Evolutionary conservation across 2,888 invertebrate species (phyloP), one percentile per base, ranked within the genome.

Genomic region (Polymixis lichenea): DNA sequence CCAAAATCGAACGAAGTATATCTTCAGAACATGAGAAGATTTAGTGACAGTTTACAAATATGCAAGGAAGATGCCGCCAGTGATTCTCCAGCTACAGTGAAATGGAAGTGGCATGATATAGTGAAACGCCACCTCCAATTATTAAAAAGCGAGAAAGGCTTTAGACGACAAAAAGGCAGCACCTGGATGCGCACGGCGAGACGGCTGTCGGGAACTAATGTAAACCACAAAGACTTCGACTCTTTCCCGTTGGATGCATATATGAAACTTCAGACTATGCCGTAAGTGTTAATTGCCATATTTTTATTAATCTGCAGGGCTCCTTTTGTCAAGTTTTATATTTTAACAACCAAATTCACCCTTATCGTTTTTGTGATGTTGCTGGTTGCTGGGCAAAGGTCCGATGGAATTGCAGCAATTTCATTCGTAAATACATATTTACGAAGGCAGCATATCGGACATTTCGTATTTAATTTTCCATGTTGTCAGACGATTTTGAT

Each of bases 51-150:
- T 60, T 90, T 97, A 78, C 96, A 97, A 90, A 96, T 96, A 89
- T 97, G 96, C 86, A 96, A 96, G 89, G 97, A 96, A 91, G 97
- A 96, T 85, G 96, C 96, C 28, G 96, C 96, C 64, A 96, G 96
- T 88, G 97, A 96, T 90, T 96, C 96, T 68, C 96, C 96, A 28
- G 96, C 95, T 65, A 96, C 96, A 55, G 95, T 96, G 8, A 96
- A 95, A 91, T 96, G 96, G 93, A 96, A 96, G 90, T 97, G 97
- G 97, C 96, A 97, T 80, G 96, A 96, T 86, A 94, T 97, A 80
- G 96, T 97, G 3, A 96, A 96, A 90, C 94, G 96, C 56, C 97
- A 97, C 87, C 91, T 97, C 72, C 96, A 96, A 80, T 89, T 96
- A 79, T 88, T 96, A 78, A 96, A 95, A 92, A 95, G 89, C 87